Evolutionary conservation across 2,797 vertebrate species (phyloP).

Genomic region (Acomys russatus): DNA sequence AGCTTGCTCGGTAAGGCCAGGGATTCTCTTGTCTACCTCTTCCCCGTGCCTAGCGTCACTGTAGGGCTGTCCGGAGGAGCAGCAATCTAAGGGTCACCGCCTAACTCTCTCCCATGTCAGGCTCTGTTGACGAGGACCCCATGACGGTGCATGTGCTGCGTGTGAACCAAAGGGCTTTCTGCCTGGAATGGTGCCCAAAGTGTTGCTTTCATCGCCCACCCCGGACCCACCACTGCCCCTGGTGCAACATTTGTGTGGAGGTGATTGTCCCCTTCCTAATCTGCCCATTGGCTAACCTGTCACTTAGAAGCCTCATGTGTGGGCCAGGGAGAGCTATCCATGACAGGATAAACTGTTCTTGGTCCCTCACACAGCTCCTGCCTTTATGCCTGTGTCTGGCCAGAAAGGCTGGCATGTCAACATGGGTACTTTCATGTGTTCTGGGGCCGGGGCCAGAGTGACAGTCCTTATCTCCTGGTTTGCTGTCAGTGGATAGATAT

Average conservation of each 20-base stretch:
- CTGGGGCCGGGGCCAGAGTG: neutral
- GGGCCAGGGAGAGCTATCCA: neutral
- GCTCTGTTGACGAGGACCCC: slow-evolving; percentile 69
- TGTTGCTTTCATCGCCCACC: slow-evolving; percentile 81
- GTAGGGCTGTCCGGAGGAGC: too few species aligned
- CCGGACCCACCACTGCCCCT: slow-evolving; percentile 79
- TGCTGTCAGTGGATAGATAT: neutral
- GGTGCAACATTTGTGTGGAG: slow-evolving; percentile 85
- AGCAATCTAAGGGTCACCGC: neutral
- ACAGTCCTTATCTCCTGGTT: neutral
- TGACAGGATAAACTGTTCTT: neutral
- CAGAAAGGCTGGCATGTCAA: neutral
- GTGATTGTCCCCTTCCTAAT: slow-evolving; percentile 47
- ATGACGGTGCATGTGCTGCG: slow-evolving; percentile 54
- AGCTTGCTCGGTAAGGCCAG: neutral
- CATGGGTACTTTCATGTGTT: neutral
- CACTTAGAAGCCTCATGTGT: rapidly evolving
- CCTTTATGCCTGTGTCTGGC: neutral
- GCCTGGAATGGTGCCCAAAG: slow-evolving; percentile 78
- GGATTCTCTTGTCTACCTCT: neutral
- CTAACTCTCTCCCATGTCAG: slow-evolving; percentile 55
- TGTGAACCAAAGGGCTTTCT: slow-evolving; percentile 74
- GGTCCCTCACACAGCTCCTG: neutral
- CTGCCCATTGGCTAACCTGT: neutral
- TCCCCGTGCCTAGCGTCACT: too few species aligned